These are phyloP conservation scores for Pseudanteris insignis DNA, from an alignment of 2,888 invertebrate species.

Conservation along the genomic window DNA sequence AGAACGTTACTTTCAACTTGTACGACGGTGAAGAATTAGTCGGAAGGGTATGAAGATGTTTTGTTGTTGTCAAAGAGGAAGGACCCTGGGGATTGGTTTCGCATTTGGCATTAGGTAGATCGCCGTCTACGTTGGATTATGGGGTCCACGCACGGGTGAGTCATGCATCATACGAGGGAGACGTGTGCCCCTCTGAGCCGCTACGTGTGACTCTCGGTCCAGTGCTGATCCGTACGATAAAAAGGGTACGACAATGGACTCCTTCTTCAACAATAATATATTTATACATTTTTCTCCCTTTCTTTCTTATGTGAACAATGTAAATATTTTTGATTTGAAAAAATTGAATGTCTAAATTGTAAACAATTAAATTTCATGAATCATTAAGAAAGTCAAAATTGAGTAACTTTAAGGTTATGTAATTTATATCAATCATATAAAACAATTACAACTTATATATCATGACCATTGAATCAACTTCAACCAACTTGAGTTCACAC, in stretches of 20 bases:
- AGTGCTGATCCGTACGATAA: constrained; percentile 14
- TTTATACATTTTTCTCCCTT: constrained; percentile 4
- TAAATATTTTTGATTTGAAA: too few relatives aligned
- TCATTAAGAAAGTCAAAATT: too few relatives aligned
- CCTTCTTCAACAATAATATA: constrained; percentile 31
- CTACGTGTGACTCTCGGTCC: constrained; percentile 45
- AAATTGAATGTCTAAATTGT: too few relatives aligned
- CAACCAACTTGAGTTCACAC: too few relatives aligned
- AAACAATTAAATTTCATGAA: too few relatives aligned
- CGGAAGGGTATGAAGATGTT: constrained; percentile 22
- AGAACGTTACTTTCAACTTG: constrained; percentile 40
- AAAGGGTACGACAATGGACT: constrained; percentile 23
- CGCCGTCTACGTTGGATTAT: constrained; percentile 46
- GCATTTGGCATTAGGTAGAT: constrained; percentile 41
- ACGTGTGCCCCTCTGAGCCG: constrained; percentile 53
- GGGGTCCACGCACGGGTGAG: constrained; percentile 54
- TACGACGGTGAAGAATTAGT: constrained; percentile 32
- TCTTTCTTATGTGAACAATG: too few relatives aligned
- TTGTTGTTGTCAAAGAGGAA: constrained; percentile 41
- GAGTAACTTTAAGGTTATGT: too few relatives aligned
- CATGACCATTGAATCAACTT: too few relatives aligned
- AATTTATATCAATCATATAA: too few relatives aligned
- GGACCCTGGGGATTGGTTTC: constrained; percentile 41
- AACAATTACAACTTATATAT: too few relatives aligned
- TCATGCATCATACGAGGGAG: constrained; percentile 56